Percentiles rank a stretch among this genome's conserved stretches.
Conservation (phyloP, 2,888 invertebrate genomes). For the Theretra japonica region DNA sequence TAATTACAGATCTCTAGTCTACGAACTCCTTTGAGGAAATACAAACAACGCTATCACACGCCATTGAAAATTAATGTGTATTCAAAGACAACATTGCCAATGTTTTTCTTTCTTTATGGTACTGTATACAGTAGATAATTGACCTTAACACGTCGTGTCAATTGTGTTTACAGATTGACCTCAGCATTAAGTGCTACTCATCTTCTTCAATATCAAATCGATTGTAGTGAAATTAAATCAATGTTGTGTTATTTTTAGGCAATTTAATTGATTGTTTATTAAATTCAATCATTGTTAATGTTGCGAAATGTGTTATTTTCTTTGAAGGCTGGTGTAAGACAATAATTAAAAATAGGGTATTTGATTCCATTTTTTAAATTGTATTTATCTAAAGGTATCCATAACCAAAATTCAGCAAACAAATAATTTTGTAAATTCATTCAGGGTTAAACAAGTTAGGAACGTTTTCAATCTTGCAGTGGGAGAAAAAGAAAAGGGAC, state of each 20-base stretch:
- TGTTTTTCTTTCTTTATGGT: conserved; percentile 13
- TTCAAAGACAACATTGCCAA: background rate
- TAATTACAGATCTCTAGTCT: no score
- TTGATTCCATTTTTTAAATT: no score
- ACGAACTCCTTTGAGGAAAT: no score
- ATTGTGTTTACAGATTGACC: conserved; percentile 24
- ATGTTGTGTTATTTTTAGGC: background rate
- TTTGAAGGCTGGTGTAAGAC: background rate
- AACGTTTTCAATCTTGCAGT: no score
- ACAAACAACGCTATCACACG: background rate
- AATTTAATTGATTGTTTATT: background rate
- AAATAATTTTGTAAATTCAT: no score
- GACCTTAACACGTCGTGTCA: conserved; percentile 27
- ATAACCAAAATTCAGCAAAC: no score
- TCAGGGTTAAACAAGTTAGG: no score
- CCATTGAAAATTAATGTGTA: conserved; percentile 17
- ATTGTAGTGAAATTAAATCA: conserved; percentile 4
- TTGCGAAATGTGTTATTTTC: background rate
- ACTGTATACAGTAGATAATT: conserved; percentile 7
- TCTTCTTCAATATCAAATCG: background rate
- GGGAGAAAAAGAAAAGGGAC: no score
- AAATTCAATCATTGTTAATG: background rate
- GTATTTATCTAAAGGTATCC: no score
- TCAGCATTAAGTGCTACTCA: conserved; percentile 23
- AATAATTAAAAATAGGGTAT: no score